phyloP scores from a whole-genome alignment of 2,797 vertebrate genomes.

The Hydrolagus colliei region DNA sequence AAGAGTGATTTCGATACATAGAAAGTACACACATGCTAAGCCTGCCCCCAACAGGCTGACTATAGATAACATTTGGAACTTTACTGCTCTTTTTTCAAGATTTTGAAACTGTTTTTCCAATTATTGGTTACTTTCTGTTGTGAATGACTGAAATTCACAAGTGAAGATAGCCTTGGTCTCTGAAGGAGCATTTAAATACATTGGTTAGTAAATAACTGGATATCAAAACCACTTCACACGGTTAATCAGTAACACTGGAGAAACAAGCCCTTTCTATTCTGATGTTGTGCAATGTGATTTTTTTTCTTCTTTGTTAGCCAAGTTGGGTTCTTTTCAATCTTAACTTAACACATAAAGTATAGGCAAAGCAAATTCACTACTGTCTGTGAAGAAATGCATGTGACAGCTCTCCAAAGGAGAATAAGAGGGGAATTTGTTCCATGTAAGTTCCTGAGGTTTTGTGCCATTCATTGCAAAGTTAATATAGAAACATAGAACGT shows the following conservation, averaged over 20 bases:
- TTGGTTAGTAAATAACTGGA: not conserved
- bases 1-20: not conserved
- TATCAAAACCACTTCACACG: not conserved
- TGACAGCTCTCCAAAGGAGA: not conserved
- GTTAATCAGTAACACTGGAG: not conserved
- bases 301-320: not conserved
- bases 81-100: not conserved
- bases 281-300: not conserved
- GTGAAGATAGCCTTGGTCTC: not conserved
- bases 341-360: not conserved
- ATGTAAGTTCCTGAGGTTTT: not conserved
- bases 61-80: not conserved
- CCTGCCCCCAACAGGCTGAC: slow-evolving; percentile 21
- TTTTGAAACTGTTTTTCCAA: not conserved
- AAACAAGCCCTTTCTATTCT: not conserved
- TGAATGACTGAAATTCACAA: too few relatives aligned
- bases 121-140: too few relatives aligned
- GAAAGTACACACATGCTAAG: slow-evolving; percentile 2
- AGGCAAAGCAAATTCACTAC: not conserved
- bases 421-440: not conserved
- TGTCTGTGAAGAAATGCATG: not conserved
- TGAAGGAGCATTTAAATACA: not conserved
- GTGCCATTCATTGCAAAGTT: not conserved
- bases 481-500: too few relatives aligned
- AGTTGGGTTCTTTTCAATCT: not conserved